A percentile compares a stretch with the other conserved stretches of the same genome.
Evolutionary conservation across 2,797 vertebrate genomes (phyloP).

Genomic region (Danio choprae): DNA sequence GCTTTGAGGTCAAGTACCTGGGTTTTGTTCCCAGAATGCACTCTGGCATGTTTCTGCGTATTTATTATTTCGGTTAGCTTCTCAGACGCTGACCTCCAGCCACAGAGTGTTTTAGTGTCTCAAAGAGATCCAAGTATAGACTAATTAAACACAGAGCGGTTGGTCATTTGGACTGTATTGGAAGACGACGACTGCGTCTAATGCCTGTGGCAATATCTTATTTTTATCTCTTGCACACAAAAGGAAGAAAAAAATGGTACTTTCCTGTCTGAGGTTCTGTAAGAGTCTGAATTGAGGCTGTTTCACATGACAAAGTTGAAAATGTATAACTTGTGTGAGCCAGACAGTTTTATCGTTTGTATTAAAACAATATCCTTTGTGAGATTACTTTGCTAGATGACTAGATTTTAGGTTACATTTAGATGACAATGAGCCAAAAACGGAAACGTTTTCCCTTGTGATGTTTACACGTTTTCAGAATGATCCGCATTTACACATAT

Average conservation of each 20-base stretch:
- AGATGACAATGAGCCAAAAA: too few species aligned
- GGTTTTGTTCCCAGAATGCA: slow-evolving; percentile 39
- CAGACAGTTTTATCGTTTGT: neutral
- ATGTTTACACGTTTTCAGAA: too few species aligned
- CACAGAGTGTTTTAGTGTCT: slow-evolving; percentile 11
- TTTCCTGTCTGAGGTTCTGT: slow-evolving; percentile 69
- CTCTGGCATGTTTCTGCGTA: slow-evolving; percentile 22
- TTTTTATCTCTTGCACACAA: slow-evolving; percentile 21
- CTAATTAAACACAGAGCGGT: slow-evolving; percentile 30
- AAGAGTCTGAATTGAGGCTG: neutral
- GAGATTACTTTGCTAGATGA: neutral
- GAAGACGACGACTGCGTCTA: slow-evolving; percentile 3
- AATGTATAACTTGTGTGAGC: neutral
- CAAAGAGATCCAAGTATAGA: slow-evolving; percentile 16
- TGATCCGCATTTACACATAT: too few species aligned
- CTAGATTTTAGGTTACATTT: neutral
- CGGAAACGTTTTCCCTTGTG: too few species aligned
- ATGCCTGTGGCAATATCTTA: slow-evolving; percentile 36
- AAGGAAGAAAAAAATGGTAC: slow-evolving; percentile 68
- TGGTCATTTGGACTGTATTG: slow-evolving; percentile 6
- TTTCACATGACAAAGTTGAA: neutral
- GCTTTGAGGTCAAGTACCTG: slow-evolving; percentile 24
- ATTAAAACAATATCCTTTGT: neutral
- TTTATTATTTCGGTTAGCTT: slow-evolving; percentile 33
- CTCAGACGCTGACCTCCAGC: neutral